Evolutionary conservation across 2,113 vertebrate genomes (phyloP), one percentile per base, ranked within the genome.

Genomic region (Oreocharis arfaki): DNA sequence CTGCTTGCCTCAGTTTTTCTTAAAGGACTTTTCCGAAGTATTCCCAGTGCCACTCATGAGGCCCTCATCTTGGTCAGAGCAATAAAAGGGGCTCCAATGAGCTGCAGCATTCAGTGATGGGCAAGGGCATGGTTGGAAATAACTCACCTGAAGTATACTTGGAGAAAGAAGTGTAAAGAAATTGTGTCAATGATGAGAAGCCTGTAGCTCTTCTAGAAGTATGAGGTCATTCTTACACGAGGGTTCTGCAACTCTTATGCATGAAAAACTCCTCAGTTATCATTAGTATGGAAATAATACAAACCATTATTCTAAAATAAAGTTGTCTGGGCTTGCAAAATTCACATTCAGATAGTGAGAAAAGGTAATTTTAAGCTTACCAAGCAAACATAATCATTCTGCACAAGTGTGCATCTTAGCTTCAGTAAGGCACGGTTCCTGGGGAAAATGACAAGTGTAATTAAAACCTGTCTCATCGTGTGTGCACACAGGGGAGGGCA

Each of bases 401-500:
- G 67, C 47, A 37, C 28, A 80, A 67, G 74, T 92, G 78, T 39
- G 5, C 47, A 11, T 50, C 60, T 71, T 61, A 42, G 24, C 42
- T 63, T 91, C 47, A 92, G 35, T 64, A 91, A 91, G 68, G 60
- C 68, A 88, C 49, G 44, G 56, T 65, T 90, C 79, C 90, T 49
- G 71, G 87, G 92, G 92, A 95, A 90, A 85, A 96, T 59, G 75
- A 88, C 85, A 93, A 95, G 26, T 88, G 85, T 96, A 96, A 94
- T 97, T 96, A 96, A 96, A 95, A 91, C 44, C 59, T 90, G 60
- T 52, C 82, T 95, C 82, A 86, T 96, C 83, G 28, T 55, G 79
- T 50, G 55, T 16, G n/a, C 87, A 76, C 79, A 52, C 75, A 88
- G 60, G 75, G 78, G 90, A 95, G 67, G 55, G 39, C 87, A 96